phyloP scores from a whole-genome alignment of 1,140 invertebrate species.

The Sesamia nonagrioides region DNA sequence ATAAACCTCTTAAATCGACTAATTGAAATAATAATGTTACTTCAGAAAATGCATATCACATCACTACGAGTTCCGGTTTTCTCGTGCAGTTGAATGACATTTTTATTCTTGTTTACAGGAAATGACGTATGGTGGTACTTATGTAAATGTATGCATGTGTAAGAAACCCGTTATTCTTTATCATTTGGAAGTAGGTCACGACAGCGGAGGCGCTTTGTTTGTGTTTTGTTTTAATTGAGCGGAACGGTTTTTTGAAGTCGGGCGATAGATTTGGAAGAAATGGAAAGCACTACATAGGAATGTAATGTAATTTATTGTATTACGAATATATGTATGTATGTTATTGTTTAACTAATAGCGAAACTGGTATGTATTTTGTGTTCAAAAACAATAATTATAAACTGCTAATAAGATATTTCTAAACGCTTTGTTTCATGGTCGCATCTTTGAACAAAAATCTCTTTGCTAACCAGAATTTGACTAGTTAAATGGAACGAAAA shows the following conservation, averaged over 20 bases:
- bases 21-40: conserved; percentile 37
- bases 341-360: no score
- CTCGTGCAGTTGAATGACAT: conserved; percentile 29
- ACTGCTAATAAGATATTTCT: not conserved
- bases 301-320: no score
- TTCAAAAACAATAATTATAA: not conserved
- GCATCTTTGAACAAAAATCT: no score
- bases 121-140: conserved; percentile 20
- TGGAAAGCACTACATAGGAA: not conserved
- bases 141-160: conserved; percentile 18
- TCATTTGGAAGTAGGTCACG: conserved; percentile 31
- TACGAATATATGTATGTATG: no score
- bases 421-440: not conserved
- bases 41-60: conserved; percentile 15
- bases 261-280: not conserved
- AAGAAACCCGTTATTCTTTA: conserved; percentile 42
- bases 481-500: no score
- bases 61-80: conserved; percentile 36
- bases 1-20: conserved; percentile 40
- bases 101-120: conserved; percentile 45
- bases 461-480: no score
- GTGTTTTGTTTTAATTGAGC: conserved; percentile 6
- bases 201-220: conserved; percentile 22
- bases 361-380: no score
- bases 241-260: not conserved